Evolutionary conservation across 30 jellyfish, hydroid and myxozoan species (phyloP).

Genomic region (Hydractinia echinata): DNA sequence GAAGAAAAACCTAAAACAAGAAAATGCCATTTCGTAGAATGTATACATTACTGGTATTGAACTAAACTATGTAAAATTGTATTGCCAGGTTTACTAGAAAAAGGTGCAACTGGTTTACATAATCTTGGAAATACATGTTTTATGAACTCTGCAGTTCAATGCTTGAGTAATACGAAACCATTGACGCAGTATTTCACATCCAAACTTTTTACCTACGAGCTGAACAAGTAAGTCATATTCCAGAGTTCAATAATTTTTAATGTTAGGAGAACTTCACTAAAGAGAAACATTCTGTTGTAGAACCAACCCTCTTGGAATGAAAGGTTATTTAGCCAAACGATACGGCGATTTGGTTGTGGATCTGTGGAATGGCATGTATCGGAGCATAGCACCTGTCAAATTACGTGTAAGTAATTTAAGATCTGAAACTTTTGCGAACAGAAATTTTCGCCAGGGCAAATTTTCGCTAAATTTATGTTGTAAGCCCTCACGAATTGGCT

Average conservation of each 20-base stretch:
- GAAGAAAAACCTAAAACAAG: no score
- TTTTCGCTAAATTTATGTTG: no score
- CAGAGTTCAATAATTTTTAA: neutral
- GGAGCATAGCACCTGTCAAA: slow-evolving; percentile 98
- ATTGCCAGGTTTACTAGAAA: slow-evolving; percentile 71
- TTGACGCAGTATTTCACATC: slow-evolving; percentile 69
- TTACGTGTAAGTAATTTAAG: slow-evolving; percentile 54
- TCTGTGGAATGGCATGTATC: slow-evolving; percentile 88
- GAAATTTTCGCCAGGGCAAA: no score
- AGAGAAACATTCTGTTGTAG: slow-evolving; percentile 18
- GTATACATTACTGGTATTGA: no score
- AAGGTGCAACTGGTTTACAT: slow-evolving; percentile 97
- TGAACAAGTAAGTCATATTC: slow-evolving; percentile 58
- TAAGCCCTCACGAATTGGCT: no score
- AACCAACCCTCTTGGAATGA: slow-evolving; percentile 81
- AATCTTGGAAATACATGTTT: slow-evolving; percentile 97
- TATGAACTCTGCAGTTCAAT: slow-evolving; percentile 94
- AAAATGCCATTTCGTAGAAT: no score
- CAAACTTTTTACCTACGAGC: slow-evolving; percentile 74
- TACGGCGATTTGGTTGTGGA: slow-evolving; percentile 86
- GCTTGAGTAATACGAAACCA: slow-evolving; percentile 91
- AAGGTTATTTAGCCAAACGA: slow-evolving; percentile 83
- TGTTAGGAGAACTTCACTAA: neutral
- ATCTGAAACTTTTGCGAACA: no score
- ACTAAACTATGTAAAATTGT: no score